These are phyloP conservation scores for Melitaea cinxia DNA, from an alignment of 1,140 invertebrate species.

Conservation along the genomic window DNA sequence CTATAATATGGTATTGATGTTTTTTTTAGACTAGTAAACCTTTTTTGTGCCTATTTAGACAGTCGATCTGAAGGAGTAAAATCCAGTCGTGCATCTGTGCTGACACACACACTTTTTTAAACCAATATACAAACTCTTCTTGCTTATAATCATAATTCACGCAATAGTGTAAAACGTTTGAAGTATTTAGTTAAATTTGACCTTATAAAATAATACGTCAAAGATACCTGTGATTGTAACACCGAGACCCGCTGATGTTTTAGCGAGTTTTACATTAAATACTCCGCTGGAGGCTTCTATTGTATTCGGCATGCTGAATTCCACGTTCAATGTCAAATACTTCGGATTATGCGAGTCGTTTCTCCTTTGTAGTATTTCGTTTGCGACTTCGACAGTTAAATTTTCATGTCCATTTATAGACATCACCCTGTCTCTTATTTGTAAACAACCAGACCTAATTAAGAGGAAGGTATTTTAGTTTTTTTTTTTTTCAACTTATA, in stretches of 20 bases:
- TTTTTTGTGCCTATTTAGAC: no score
- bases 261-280: conserved; percentile 94
- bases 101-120: no score
- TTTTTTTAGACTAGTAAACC: no score
- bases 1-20: no score
- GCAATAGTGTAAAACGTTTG: no score
- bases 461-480: conserved; percentile 30
- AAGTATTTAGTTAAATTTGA: no score
- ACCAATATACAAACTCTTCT: no score
- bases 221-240: conserved; percentile 91
- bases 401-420: conserved; percentile 89
- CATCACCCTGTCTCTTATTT: conserved; percentile 92
- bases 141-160: no score
- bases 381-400: conserved; percentile 77
- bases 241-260: conserved; percentile 90
- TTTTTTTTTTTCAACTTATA: no score
- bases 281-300: conserved; percentile 94
- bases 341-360: conserved; percentile 75
- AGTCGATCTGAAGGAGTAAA: no score
- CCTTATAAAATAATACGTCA: not conserved
- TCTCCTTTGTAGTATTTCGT: conserved; percentile 76
- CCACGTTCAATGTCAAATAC: conserved; percentile 84
- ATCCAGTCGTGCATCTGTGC: no score
- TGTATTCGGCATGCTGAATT: conserved; percentile 96
- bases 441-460: conserved; percentile 86